Evolutionary conservation across 2,797 vertebrate species (phyloP).

Genomic region (Erpetoichthys calabaricus): DNA sequence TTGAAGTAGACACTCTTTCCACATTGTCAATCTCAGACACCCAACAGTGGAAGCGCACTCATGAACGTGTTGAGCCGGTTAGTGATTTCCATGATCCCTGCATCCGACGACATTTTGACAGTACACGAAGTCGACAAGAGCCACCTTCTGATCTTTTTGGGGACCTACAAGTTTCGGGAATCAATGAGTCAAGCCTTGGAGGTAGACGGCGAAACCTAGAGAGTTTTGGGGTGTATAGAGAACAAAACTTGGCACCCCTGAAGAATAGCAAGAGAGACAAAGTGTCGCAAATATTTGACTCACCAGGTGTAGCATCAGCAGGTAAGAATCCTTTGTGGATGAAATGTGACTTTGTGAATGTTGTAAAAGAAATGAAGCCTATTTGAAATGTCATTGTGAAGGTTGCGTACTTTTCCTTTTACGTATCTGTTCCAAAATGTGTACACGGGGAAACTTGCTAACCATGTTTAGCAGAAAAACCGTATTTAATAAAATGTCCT

Average conservation of each 20-base stretch:
- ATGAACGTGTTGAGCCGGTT: slow-evolving; percentile 66
- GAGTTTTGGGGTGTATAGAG: slow-evolving; percentile 75
- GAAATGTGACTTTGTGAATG: slow-evolving; percentile 39
- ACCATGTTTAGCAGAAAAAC: too few species aligned
- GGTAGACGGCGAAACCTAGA: slow-evolving; percentile 70
- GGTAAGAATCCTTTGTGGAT: slow-evolving; percentile 51
- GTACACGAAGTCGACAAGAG: slow-evolving; percentile 44
- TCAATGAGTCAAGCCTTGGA: slow-evolving; percentile 53
- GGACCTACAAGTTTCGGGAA: slow-evolving; percentile 55
- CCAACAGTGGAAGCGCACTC: slow-evolving; percentile 68
- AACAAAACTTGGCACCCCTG: slow-evolving; percentile 80
- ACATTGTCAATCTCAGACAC: slow-evolving; percentile 69
- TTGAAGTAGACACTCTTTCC: slow-evolving; percentile 82
- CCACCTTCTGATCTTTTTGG: slow-evolving; percentile 54
- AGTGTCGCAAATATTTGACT: slow-evolving; percentile 48
- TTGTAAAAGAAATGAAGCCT: too few species aligned
- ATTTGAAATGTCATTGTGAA: too few species aligned
- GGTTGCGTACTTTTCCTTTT: too few species aligned
- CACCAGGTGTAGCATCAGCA: slow-evolving; percentile 52
- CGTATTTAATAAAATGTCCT: too few species aligned
- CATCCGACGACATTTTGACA: slow-evolving; percentile 59
- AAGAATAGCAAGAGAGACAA: slow-evolving; percentile 66
- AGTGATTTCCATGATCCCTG: slow-evolving; percentile 71
- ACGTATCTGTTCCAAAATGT: too few species aligned
- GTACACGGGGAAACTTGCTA: too few species aligned